Conservation (phyloP, 2,113 vertebrate genomes). For the Dissostichus mawsoni region DNA sequence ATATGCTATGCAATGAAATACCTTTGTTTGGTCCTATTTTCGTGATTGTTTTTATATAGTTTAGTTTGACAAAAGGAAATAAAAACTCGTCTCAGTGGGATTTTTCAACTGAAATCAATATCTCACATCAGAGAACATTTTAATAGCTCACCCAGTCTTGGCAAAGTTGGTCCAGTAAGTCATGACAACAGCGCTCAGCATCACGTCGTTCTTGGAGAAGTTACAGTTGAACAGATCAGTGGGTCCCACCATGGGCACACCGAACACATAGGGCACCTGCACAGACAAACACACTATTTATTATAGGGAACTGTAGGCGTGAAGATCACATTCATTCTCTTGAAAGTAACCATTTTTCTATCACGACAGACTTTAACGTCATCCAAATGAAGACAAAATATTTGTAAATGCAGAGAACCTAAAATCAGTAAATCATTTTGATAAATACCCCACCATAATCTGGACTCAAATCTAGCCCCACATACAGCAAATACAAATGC, state of each 20-base stretch:
- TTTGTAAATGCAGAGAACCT: conserved; percentile 13
- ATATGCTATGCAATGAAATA: too few species aligned
- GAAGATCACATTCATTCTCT: conserved; percentile 27
- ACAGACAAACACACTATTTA: conserved; percentile 24
- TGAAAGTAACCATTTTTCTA: conserved; percentile 9
- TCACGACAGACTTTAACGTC: conserved; percentile 14
- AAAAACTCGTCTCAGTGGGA: not conserved
- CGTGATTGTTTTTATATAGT: conserved; percentile 10
- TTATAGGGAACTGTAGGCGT: not conserved
- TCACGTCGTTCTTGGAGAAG: conserved; percentile 98
- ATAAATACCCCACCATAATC: not conserved
- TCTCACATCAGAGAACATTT: conserved; percentile 28
- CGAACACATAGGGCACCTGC: conserved; percentile 95
- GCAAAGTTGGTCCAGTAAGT: conserved; percentile 99
- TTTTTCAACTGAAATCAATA: conserved; percentile 16
- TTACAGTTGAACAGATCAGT: conserved; percentile 97
- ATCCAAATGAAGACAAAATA: conserved; percentile 11
- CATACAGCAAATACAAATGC: conserved; percentile 8
- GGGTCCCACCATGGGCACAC: conserved; percentile 95
- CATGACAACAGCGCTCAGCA: conserved; percentile 98
- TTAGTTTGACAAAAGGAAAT: not conserved
- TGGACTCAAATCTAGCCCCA: conserved; percentile 5
- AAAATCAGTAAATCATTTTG: conserved; percentile 22
- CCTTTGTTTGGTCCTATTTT: conserved; percentile 33
- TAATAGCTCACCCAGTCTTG: conserved; percentile 92